Evolutionary conservation across 2,888 invertebrate genomes (phyloP).

Genomic region (Horisme vitalbata): DNA sequence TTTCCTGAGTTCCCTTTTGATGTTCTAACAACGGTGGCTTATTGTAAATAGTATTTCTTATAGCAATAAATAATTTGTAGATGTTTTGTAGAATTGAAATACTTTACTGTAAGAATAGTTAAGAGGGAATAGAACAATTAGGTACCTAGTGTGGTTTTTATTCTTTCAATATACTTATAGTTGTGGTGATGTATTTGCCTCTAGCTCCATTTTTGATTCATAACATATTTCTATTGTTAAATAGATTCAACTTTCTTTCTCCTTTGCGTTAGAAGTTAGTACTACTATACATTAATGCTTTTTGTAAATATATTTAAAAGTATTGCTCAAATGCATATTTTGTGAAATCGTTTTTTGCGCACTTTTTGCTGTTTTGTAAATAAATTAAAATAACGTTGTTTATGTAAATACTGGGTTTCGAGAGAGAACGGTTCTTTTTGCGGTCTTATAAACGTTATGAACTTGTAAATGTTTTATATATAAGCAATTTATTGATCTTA

Average conservation of each 20-base stretch:
- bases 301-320: constrained; percentile 76
- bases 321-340: constrained; percentile 83
- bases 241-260: constrained; percentile 25
- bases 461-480: constrained; percentile 32
- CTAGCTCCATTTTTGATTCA: constrained; percentile 22
- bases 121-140: constrained; percentile 21
- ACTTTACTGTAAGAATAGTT: constrained; percentile 40
- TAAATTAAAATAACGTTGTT: constrained; percentile 55
- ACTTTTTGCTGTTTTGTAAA: constrained; percentile 80
- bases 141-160: constrained; percentile 17
- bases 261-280: constrained; percentile 31
- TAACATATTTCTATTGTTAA: constrained; percentile 23
- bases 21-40: constrained; percentile 57
- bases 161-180: constrained; percentile 10
- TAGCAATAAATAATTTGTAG: constrained; percentile 69
- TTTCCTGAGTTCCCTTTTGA: constrained; percentile 62
- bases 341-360: constrained; percentile 81
- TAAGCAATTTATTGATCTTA: constrained; percentile 50
- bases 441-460: constrained; percentile 28
- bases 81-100: constrained; percentile 45
- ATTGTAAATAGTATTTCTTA: constrained; percentile 60
- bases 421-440: constrained; percentile 58
- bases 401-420: constrained; percentile 55
- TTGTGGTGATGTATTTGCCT: constrained; percentile 19
- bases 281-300: constrained; percentile 58